These are phyloP conservation scores for Stenopsyche tienmushanensis DNA, from an alignment of 1,140 invertebrate species.

Conservation along the genomic window DNA sequence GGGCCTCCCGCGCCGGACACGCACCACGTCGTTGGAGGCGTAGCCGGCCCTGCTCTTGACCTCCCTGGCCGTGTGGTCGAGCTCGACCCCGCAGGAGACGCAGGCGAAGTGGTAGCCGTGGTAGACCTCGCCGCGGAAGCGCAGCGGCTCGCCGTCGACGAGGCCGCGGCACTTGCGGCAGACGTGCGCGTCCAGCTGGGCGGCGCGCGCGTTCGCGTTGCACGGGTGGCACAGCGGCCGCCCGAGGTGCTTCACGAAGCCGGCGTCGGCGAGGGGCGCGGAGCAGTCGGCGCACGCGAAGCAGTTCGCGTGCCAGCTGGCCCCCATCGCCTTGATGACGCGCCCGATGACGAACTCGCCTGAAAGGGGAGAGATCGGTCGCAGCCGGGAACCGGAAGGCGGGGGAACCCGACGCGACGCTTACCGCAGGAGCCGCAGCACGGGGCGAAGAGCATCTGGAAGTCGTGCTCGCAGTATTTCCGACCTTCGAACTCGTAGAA, in stretches of 20 bases:
- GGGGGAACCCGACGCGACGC: too few relatives aligned
- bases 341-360: slow-evolving; percentile 95
- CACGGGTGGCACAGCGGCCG: slow-evolving; percentile 96
- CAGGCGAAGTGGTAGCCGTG: slow-evolving; percentile 99
- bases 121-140: slow-evolving; percentile 95
- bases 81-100: slow-evolving; percentile 81
- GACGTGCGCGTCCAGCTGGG: slow-evolving; percentile 93
- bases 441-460: slow-evolving; percentile 97
- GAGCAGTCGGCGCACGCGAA: slow-evolving; percentile 95
- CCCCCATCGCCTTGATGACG: slow-evolving; percentile 99
- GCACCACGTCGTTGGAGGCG: slow-evolving; percentile 85
- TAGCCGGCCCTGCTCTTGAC: slow-evolving; percentile 87
- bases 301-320: slow-evolving; percentile 97
- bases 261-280: slow-evolving; percentile 90
- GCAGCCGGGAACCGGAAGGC: too few relatives aligned
- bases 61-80: slow-evolving; percentile 91
- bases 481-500: slow-evolving; percentile 99
- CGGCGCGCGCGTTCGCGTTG: slow-evolving; percentile 93
- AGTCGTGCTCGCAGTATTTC: slow-evolving; percentile 99
- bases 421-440: slow-evolving; percentile 96
- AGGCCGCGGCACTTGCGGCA: slow-evolving; percentile 98
- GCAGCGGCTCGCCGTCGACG: slow-evolving; percentile 95
- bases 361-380: too few relatives aligned
- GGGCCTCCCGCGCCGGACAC: too few relatives aligned
- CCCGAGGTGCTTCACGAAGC: slow-evolving; percentile 93